Base-by-base conservation (phyloP, 2,888 invertebrate species). In the Digitonthophagus gazella region DNA sequence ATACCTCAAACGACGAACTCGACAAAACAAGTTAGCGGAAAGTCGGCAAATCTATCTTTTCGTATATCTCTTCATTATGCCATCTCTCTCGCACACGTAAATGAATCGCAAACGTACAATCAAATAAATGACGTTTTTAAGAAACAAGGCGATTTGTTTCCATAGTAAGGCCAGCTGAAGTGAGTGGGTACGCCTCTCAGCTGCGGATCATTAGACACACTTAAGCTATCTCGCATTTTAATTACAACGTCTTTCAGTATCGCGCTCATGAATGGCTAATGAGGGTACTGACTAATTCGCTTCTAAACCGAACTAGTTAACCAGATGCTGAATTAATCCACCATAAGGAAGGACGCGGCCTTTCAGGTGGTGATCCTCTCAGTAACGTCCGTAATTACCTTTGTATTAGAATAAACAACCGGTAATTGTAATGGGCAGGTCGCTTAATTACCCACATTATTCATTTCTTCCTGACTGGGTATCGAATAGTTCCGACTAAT, bases 271-370 rank as follows among this genome's bases (percentile, higher is more conserved):
- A 44, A 44, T 44, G 28, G 28, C 28, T 44, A 44, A 44, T 44
- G 28, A 44, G 28, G 28, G 28, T 44, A 44, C 28, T 44, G 28
- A 44, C 28, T 44, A 44, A 44, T 44, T 44, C 28, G 28, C 28
- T 44, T 44, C 28, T 44, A 44, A 44, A 44, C 18, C 20, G 61
- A 61, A 20, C 61, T 61, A 19, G 19, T 61, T 61, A 61, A 61
- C 61, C 61, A 61, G 18, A 18, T 61, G 61, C 61, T 61, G 61
- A 61, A 61, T 61, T 61, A 61, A 61, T 61, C 18, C 61, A 18
- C 61, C 16, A 61, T 61, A 61, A 61, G 61, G 61, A 61, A 61
- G 61, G 19, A 61, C 20, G 61, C 6, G 28, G 28, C 28, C 28
- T 8, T 44, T 44, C 28, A 44, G 28, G 28, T 44, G 11, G 28